A percentile compares a stretch with the other conserved stretches of the same genome.
Evolutionary conservation across 2,888 invertebrate species (phyloP).

Genomic region (Drosophila cyrtoloma): DNA sequence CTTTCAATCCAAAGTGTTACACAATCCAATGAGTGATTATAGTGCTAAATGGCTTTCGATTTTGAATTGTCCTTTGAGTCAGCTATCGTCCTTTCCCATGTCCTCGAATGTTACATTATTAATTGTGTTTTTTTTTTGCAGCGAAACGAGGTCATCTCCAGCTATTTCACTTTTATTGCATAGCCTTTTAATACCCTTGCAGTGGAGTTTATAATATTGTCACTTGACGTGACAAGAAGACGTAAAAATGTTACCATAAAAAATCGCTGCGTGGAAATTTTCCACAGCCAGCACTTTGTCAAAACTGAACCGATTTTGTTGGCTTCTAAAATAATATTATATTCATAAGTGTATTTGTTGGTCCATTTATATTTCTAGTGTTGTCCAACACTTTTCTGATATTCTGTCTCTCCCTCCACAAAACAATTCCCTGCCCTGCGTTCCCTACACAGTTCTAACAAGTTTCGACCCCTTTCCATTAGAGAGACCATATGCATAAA

Average conservation of each 20-base stretch:
- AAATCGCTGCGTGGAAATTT: neutral
- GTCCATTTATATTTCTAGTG: neutral
- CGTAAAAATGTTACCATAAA: neutral
- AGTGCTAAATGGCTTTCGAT: slow-evolving; percentile 3
- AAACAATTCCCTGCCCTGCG: slow-evolving; percentile 2
- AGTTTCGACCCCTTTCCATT: slow-evolving; percentile 58
- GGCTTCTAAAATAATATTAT: too few relatives aligned
- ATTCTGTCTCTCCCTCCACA: neutral
- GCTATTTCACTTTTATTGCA: neutral
- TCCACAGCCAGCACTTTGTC: neutral
- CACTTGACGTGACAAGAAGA: neutral
- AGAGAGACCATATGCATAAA: slow-evolving; percentile 48
- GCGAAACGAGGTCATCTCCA: neutral
- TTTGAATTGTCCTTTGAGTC: neutral
- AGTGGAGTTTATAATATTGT: neutral
- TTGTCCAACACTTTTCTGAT: slow-evolving; percentile 4
- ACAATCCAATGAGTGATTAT: slow-evolving; percentile 3
- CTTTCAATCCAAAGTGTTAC: slow-evolving; percentile 9
- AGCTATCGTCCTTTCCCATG: neutral
- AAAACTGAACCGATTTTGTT: neutral
- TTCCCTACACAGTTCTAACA: slow-evolving; percentile 46
- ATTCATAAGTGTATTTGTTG: neutral
- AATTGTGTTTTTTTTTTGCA: neutral
- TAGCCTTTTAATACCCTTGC: neutral
- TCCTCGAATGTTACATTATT: slow-evolving; percentile 3